Base-by-base conservation (phyloP, 2,797 vertebrate genomes). In the Mallotus villosus region DNA sequence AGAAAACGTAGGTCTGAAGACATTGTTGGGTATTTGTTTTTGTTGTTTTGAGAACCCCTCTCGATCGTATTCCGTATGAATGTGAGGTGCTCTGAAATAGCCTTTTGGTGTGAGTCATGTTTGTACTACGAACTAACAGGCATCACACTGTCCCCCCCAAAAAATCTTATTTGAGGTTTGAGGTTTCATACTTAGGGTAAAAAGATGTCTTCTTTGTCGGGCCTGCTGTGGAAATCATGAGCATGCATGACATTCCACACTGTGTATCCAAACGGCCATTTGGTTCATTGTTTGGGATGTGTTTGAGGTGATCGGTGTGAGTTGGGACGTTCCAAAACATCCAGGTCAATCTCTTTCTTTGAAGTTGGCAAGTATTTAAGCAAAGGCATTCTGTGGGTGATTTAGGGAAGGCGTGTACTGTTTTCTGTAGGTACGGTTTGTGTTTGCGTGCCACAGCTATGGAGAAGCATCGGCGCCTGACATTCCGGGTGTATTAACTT, bases 381-480 rank as follows among this genome's bases (percentile, higher is more conserved):
- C 17, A 3, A 51, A 9, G 12, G 12, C 11, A 19, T 17, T 41
- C 37, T 11, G 8, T 9, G 37, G 37, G 37, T 11, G 37, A 11
- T 41, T 41, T 41, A 9, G 8, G 37, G 37, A 41, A 41, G 37
- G 37, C 12, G 37, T 41, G 37, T 41, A 41, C 37, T 2, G 37
- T 41, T 41, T 41, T 41, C 8, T 7, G 37, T 41, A 12, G 37
- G 37, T 41, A 11, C 37, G 5, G 21, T 71, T 66, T 80, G 67
- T 79, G 67, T 79, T 83, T 74, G 51, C 79, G 70, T 79, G 55
- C 55, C 74, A 82, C 4, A 60, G 27, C 69, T 55, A 78, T 29
- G 55, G 69, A 78, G n/a, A 3, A 21, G 70, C 70, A 70, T 53
- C n/a, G 71, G 74, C 34, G 78, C 75, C 25, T 75, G 75, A 75